These are phyloP conservation scores for Thermophis baileyi DNA, from an alignment of 2,113 vertebrate genomes.

Conservation along the genomic window DNA sequence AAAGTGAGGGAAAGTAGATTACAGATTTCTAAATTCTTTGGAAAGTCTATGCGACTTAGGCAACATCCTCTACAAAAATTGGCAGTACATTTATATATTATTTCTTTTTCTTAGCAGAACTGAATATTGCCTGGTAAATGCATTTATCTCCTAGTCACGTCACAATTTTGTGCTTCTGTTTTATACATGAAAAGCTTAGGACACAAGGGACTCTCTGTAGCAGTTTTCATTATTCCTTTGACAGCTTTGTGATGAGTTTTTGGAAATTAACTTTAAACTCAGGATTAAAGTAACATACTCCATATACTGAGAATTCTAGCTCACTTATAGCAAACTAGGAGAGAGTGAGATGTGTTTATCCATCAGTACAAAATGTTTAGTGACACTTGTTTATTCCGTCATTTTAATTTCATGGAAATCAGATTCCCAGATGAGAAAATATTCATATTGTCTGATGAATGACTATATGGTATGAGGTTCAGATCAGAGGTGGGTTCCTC, in stretches of 20 bases:
- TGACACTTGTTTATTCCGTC: not conserved
- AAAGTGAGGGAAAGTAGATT: not conserved
- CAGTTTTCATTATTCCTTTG: constrained; percentile 14
- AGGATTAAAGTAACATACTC: constrained; percentile 20
- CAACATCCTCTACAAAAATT: not conserved
- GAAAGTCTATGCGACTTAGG: constrained; percentile 15
- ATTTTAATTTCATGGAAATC: constrained; percentile 8
- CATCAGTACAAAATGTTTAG: not conserved
- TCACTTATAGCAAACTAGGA: not conserved
- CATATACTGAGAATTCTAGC: not conserved
- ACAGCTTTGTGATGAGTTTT: constrained; percentile 28
- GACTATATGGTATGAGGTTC: not conserved
- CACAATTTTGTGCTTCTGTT: constrained; percentile 10
- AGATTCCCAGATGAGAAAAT: not conserved
- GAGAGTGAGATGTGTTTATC: not conserved
- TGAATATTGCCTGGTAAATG: not conserved
- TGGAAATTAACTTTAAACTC: constrained; percentile 31
- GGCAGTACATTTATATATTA: not conserved
- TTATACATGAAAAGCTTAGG: constrained; percentile 24
- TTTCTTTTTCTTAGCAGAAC: constrained; percentile 14
- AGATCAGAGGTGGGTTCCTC: too few species aligned
- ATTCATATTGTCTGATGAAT: not conserved
- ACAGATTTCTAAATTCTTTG: not conserved
- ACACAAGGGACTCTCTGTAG: not conserved
- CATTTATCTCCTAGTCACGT: constrained; percentile 18